Evolutionary conservation across 2,797 vertebrate genomes (phyloP).

Genomic region (Cuniculus paca): DNA sequence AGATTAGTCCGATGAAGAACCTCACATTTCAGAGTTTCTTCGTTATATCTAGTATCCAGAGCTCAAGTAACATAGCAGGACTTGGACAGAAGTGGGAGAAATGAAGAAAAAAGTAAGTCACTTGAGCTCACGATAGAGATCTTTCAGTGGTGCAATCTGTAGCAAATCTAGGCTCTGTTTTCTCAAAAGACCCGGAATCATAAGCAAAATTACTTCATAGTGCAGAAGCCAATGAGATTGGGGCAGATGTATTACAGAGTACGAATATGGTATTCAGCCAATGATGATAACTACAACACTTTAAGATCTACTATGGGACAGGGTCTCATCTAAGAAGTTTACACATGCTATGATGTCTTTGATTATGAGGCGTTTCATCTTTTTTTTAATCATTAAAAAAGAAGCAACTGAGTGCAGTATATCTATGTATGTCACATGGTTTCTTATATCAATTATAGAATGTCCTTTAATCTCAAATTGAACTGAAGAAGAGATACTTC

Average conservation of each 20-base stretch:
- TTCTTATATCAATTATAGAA: not conserved
- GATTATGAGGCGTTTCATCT: not conserved
- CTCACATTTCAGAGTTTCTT: not conserved
- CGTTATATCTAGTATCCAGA: not conserved
- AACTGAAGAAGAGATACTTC: not conserved
- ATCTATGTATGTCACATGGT: not conserved
- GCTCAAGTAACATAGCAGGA: not conserved
- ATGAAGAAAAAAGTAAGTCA: not conserved
- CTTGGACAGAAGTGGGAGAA: not conserved
- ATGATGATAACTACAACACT: not conserved
- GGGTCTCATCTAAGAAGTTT: not conserved
- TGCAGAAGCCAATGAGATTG: not conserved
- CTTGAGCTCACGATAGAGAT: not conserved
- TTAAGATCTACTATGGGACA: not conserved
- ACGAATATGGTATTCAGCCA: not conserved
- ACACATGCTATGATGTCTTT: not conserved
- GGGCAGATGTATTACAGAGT: not conserved
- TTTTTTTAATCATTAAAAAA: not conserved
- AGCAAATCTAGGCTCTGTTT: not conserved
- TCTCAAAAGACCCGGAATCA: slow-evolving; percentile 8
- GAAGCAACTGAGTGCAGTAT: not conserved
- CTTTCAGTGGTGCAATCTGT: not conserved
- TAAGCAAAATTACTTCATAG: not conserved
- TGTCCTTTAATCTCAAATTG: not conserved
- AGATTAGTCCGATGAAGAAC: not conserved